A percentile compares a stretch with the other conserved stretches of the same genome.
These are phyloP conservation scores for Hipparchia semele DNA, from an alignment of 2,888 invertebrate genomes.

Conservation along the genomic window DNA sequence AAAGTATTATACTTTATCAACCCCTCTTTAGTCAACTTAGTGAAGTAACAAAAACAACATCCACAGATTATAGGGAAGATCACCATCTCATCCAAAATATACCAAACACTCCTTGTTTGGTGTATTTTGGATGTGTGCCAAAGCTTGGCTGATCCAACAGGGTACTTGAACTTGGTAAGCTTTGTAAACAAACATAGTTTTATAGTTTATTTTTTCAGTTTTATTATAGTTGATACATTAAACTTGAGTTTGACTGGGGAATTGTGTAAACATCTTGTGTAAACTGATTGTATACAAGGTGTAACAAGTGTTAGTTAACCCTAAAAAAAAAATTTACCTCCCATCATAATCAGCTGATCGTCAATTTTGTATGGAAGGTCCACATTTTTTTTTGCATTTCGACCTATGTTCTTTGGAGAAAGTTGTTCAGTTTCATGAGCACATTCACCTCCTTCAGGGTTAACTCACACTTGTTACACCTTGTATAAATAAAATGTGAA, in stretches of 20 bases:
- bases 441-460: too few species aligned
- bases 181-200: not conserved
- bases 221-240: not conserved
- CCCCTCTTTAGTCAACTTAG: not conserved
- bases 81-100: not conserved
- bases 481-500: too few species aligned
- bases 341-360: too few species aligned
- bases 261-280: not conserved
- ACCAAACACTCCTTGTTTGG: not conserved
- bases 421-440: too few species aligned
- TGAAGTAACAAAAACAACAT: constrained; percentile 9
- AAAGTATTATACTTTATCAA: not conserved
- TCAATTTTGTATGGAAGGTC: too few species aligned
- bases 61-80: not conserved
- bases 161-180: constrained; percentile 9
- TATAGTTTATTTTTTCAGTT: not conserved
- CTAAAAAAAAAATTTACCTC: too few species aligned
- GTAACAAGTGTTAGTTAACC: too few species aligned
- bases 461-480: too few species aligned
- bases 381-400: too few species aligned
- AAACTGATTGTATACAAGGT: too few species aligned
- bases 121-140: constrained; percentile 11
- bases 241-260: not conserved
- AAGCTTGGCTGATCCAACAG: not conserved
- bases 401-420: too few species aligned